Evolutionary conservation across 2,797 vertebrate genomes (phyloP).

Genomic region (Pangasius mekongensis): DNA sequence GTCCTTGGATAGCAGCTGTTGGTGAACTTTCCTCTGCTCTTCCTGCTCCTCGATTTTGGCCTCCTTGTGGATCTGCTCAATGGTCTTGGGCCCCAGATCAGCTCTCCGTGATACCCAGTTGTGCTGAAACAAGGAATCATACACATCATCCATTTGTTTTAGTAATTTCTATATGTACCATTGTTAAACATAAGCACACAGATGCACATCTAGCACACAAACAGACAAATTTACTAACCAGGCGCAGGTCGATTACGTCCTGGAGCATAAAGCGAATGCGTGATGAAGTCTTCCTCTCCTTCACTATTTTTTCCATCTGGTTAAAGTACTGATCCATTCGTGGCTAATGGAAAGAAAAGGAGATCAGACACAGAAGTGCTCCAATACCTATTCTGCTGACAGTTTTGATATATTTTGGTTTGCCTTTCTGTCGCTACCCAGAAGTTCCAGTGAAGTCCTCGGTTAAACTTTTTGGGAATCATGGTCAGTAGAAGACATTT

Average conservation of each 20-base stretch:
- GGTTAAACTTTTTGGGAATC: not conserved
- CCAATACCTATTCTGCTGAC: not conserved
- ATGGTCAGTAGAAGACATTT: conserved; percentile 13
- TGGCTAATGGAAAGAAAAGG: conserved; percentile 71
- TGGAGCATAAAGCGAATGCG: conserved; percentile 90
- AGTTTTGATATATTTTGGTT: not conserved
- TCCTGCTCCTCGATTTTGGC: conserved; percentile 89
- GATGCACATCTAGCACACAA: not conserved
- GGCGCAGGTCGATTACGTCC: conserved; percentile 85
- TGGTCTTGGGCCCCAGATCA: conserved; percentile 88
- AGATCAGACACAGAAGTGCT: not conserved
- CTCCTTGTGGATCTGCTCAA: conserved; percentile 89
- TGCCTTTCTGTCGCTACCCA: not conserved
- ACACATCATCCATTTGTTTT: not conserved
- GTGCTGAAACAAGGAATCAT: conserved; percentile 67
- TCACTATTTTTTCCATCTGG: conserved; percentile 90
- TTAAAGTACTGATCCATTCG: conserved; percentile 91
- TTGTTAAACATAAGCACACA: not conserved
- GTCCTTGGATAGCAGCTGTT: conserved; percentile 94
- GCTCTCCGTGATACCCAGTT: conserved; percentile 87
- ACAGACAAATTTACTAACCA: conserved; percentile 69
- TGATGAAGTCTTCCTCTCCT: conserved; percentile 88
- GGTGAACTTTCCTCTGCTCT: conserved; percentile 84
- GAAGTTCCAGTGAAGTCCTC: not conserved
- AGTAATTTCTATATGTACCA: not conserved